Base-by-base conservation (phyloP, 2,113 vertebrate species). In the Melanostigma gelatinosum region DNA sequence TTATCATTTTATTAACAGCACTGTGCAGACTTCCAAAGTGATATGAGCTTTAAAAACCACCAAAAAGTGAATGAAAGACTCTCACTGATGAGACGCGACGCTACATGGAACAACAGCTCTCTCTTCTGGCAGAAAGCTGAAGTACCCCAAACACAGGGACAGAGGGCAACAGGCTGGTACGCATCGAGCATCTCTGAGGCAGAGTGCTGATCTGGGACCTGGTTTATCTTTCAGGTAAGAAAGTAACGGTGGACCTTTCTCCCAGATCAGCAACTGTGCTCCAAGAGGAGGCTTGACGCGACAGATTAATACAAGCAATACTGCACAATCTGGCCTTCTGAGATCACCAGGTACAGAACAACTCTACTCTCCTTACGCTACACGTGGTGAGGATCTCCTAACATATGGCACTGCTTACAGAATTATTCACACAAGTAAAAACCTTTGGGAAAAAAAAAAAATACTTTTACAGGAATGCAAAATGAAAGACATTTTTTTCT, bases 391-490 rank as follows among this genome's bases (percentile, higher is more conserved):
- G 62, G 73, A 78, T 78, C 62, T 91, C 83, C 67, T 74, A 85
- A 92, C 75, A 85, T 91, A 93, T 95, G 95, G 95, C 95, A 95
- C 94, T 91, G 91, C 89, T 94, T 92, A 93, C 87, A 94, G 87
- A 93, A 93, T 93, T 91, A 93, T 92, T 92, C 90, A 93, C 90
- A 90, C n/a, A 79, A 92, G 91, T 92, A 89, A 93, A 92, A 93
- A 88, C 79, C 91, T 91, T 92, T 93, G 91, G 85, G 90, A 87
- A 34, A 34, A 6, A 32, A 32, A 32, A 82, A 90, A 89, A 91
- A 87, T 68, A 92, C 88, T 92, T 87, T 61, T 85, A 94, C 91
- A 94, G 92, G 92, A 95, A 95, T 94, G 91, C 92, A 94, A 94
- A 93, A 93, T 72, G 61, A 92, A 91, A 89, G 80, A 77, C 40